Evolutionary conservation across 1,140 invertebrate genomes (phyloP), one percentile per base, ranked within the genome.

Genomic region (Phthorimaea operculella): DNA sequence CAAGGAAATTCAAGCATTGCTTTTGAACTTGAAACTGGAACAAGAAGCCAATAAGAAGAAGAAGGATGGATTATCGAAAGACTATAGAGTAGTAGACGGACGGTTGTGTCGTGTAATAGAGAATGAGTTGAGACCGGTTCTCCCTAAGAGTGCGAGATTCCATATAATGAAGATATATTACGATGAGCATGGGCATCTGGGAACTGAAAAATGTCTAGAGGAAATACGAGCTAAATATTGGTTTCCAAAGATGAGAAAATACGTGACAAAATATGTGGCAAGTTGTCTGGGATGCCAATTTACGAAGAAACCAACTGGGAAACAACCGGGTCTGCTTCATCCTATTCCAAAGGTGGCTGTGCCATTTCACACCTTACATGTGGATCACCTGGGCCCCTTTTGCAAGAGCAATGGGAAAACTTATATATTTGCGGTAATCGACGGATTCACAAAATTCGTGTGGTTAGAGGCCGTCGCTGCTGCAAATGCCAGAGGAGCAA

Each of bases 371-470:
- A 39, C 33, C 1, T 14, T 70, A 14, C 60, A 70, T 36, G 12
- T 65, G 7, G 62, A 67, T 34, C 64, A 70, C 33, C 39, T 70
- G 16, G 62, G 57, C 0, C 64, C 66, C 0, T 66, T 69, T 49
- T 55, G 54, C 14, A 49, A 55, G 15, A 49, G 44, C 28, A 49
- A 33, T 33, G 54, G 54, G 5, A 49, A 48, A 10, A 34, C 44
- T 17, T 55, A 55, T 45, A 21, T 54, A 8, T 54, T 54, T 9
- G 36, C 39, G 6, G 17, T 45, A 8, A 44, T 54, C 11, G 52
- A 54, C 17, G 52, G 52, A 15, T 54, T 54, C 16, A 21, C 52
- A 5, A 39, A 39, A 39, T 39, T 12, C 28, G 52, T 44, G 9
- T 54, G 52, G 52, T 17, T 54, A n/a, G 36, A 54, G 21, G 14